Base-by-base conservation (phyloP, 37 sponge, comb jelly and placozoan species). In the Dysidea cf. avara region DNA sequence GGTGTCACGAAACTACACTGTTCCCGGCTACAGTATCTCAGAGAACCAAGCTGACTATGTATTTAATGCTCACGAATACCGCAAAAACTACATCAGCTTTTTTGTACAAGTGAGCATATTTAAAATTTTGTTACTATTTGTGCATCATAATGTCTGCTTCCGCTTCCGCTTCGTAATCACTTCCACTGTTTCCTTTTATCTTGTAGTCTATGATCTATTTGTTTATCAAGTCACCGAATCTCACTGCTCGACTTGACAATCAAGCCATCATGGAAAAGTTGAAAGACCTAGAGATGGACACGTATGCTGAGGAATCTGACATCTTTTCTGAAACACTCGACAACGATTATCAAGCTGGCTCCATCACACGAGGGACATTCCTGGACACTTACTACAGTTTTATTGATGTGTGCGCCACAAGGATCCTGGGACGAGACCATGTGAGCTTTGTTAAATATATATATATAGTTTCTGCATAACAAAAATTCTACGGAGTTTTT, bases 1-100 rank as follows among this genome's bases (percentile, higher is more conserved):
- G 55, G 77, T 90, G 71, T 90, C 88, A 30, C 80, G 87, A 46
- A 85, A 70, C 61, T 96, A 92, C 79, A 81, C 94, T 16, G 80
- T 92, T 17, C 86, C 89, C 25, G 97, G 97, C 21, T 96, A 96
- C 69, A 74, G 82, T 72, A 96, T 92, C 70, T 76, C 85, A 16
- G 93, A 96, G 72, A 96, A 96, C 65, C 78, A 83, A 26, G 93
- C 92, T 26, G 73, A 86, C 56, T 75, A 80, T 40, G 91, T 92
- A 40, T 92, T 96, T 57, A 86, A 89, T 43, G 66, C 92, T 32
- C 82, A 81, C 68, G 97, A 89, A 24, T 83, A 82, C 33, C 56
- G 80, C 18, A 79, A 78, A 35, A 71, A 56, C 51, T 86, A 87
- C 66, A 76, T 92, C 82, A 96, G 87, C n/a, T 86, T 81, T 60